Percentiles rank a stretch among this genome's conserved stretches.
Evolutionary conservation across 2,888 invertebrate genomes (phyloP).

Genomic region (Aporophyla nigra): DNA sequence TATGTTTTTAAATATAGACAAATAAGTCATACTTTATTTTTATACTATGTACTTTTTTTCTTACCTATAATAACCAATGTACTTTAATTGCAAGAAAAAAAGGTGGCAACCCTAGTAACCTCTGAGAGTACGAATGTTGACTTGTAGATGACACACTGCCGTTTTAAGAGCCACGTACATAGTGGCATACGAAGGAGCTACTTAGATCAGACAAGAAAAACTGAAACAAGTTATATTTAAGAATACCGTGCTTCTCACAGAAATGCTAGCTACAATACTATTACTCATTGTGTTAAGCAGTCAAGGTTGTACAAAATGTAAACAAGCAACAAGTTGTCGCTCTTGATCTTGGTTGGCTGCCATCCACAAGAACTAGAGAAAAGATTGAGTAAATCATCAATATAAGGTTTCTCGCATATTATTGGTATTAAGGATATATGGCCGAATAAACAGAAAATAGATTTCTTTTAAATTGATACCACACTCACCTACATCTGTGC

Average conservation of each 20-base stretch:
- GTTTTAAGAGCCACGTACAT: background rate
- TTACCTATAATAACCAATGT: too few relatives aligned
- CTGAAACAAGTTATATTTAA: background rate
- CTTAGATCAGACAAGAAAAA: background rate
- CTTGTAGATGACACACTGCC: background rate
- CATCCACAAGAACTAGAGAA: background rate
- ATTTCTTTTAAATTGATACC: too few relatives aligned
- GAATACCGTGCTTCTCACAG: background rate
- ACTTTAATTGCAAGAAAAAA: too few relatives aligned
- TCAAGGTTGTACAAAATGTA: constrained; percentile 17
- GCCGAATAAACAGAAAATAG: too few relatives aligned
- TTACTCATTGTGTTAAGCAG: constrained; percentile 8
- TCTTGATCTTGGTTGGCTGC: constrained; percentile 14
- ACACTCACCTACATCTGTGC: too few relatives aligned
- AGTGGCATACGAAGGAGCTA: background rate
- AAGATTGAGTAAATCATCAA: background rate
- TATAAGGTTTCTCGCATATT: too few relatives aligned
- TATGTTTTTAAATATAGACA: too few relatives aligned
- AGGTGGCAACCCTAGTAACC: too few relatives aligned
- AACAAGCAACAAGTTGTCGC: constrained; percentile 41
- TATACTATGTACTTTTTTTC: too few relatives aligned
- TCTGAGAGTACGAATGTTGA: background rate
- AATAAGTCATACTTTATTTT: too few relatives aligned
- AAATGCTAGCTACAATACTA: background rate
- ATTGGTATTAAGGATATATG: too few relatives aligned